Evolutionary conservation across 1,140 invertebrate genomes (phyloP).

Genomic region (Sycophaga agraensis): DNA sequence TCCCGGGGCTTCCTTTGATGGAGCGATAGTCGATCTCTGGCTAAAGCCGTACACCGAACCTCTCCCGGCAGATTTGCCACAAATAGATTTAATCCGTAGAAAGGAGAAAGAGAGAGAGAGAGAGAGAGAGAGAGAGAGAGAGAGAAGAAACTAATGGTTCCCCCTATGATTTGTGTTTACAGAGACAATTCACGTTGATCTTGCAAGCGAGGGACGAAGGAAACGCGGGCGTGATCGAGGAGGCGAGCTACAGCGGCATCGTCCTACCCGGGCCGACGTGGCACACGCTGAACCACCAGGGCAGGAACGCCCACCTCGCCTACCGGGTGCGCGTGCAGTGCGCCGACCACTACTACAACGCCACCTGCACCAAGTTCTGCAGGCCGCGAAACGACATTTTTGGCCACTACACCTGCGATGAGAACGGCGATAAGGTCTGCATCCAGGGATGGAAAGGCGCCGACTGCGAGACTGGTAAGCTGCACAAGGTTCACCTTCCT

Average conservation of each 20-base stretch:
- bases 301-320: constrained; percentile 71
- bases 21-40: too few relatives aligned
- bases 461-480: constrained; percentile 87
- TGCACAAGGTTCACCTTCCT: not conserved
- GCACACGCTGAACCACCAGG: constrained; percentile 84
- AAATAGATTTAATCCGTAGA: too few relatives aligned
- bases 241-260: constrained; percentile 86
- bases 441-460: constrained; percentile 89
- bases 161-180: constrained; percentile 62
- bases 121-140: too few relatives aligned
- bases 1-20: too few relatives aligned
- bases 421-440: constrained; percentile 87
- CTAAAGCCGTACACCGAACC: too few relatives aligned
- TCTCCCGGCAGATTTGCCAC: too few relatives aligned
- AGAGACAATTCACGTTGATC: constrained; percentile 90
- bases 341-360: constrained; percentile 90
- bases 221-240: constrained; percentile 76
- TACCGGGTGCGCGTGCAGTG: constrained; percentile 90
- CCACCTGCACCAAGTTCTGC: constrained; percentile 92
- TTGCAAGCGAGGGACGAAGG: constrained; percentile 85
- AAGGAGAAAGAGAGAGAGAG: too few relatives aligned
- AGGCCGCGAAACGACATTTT: constrained; percentile 88
- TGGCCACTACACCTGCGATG: constrained; percentile 89
- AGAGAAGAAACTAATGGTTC: too few relatives aligned
- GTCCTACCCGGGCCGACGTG: constrained; percentile 84